Evolutionary conservation across 2,113 vertebrate species (phyloP).

Genomic region (Protomyctophum bolini): DNA sequence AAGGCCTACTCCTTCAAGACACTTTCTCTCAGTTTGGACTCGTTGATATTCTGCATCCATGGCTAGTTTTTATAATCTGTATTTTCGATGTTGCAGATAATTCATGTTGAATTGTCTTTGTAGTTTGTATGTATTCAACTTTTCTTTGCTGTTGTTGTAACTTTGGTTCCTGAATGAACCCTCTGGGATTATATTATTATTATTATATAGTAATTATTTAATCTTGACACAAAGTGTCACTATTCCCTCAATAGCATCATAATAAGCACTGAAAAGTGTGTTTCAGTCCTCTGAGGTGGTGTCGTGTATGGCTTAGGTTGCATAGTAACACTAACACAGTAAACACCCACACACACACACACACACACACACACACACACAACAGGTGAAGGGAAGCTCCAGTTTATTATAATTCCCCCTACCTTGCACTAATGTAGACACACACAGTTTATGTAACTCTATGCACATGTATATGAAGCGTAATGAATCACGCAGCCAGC

Average conservation of each 20-base stretch:
- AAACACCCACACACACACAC: too few species aligned
- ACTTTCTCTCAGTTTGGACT: background rate
- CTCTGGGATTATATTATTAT: too few species aligned
- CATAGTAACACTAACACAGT: too few species aligned
- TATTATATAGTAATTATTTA: too few species aligned
- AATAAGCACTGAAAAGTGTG: background rate
- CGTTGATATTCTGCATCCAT: background rate
- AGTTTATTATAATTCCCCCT: background rate
- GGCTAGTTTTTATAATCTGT: background rate
- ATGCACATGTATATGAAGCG: background rate
- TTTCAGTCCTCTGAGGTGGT: background rate
- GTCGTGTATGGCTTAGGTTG: background rate
- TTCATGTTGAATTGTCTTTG: too few species aligned
- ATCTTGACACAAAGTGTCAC: background rate
- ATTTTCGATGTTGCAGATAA: background rate
- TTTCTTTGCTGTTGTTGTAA: too few species aligned
- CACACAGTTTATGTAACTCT: conserved; percentile 20
- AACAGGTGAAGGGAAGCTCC: background rate
- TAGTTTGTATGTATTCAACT: too few species aligned
- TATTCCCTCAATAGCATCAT: background rate
- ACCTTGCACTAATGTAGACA: background rate
- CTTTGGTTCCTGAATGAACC: too few species aligned
- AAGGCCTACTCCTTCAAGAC: background rate
- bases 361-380: background rate
- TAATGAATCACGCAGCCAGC: background rate